These are phyloP conservation scores for Rhombomys opimus DNA, from an alignment of 2,113 vertebrate species.

Conservation along the genomic window DNA sequence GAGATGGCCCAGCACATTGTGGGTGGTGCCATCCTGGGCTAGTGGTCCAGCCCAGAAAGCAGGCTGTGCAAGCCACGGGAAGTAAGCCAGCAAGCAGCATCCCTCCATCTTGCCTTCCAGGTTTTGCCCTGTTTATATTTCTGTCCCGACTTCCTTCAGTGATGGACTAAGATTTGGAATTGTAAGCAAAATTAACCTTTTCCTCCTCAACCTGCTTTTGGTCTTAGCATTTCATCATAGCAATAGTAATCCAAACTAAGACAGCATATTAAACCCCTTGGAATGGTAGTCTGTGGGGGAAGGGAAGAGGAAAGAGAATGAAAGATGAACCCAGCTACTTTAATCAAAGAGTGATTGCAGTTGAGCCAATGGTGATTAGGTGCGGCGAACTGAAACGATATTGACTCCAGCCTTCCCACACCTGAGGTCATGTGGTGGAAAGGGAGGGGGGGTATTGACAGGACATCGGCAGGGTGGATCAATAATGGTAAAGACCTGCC, in stretches of 20 bases:
- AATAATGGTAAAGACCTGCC: neutral
- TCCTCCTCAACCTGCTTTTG: neutral
- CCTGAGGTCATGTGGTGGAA: conserved; percentile 54
- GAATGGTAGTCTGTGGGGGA: neutral
- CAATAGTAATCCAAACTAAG: neutral
- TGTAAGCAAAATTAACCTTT: no score
- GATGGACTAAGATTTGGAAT: neutral
- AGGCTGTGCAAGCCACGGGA: neutral
- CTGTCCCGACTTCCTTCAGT: neutral
- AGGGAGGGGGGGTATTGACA: neutral
- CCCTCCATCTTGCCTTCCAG: neutral
- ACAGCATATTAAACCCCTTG: neutral
- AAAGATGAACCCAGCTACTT: conserved; percentile 11
- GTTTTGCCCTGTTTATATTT: neutral
- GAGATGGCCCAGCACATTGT: neutral
- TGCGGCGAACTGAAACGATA: neutral
- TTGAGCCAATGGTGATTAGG: neutral
- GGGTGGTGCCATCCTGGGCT: neutral
- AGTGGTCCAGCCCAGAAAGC: neutral
- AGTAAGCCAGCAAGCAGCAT: neutral
- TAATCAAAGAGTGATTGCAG: neutral
- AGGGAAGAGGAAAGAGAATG: neutral
- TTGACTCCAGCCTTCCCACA: conserved; percentile 48
- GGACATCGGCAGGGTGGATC: neutral
- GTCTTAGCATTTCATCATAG: neutral